Evolutionary conservation across 2,113 vertebrate species (phyloP).

Genomic region (Pelobates fuscus): DNA sequence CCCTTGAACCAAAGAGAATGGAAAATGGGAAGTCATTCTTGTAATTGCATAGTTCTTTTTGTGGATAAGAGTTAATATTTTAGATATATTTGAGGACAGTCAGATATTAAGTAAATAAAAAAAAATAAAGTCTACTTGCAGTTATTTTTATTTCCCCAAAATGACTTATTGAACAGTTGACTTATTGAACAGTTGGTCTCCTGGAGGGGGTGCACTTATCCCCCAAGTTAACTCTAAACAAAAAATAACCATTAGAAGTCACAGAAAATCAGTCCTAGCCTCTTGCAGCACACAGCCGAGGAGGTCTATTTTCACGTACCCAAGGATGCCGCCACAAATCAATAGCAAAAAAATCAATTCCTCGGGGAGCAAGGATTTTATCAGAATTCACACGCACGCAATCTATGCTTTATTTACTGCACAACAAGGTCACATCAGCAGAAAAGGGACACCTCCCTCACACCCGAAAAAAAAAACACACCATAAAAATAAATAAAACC

Average conservation of each 20-base stretch:
- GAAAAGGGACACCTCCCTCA: not conserved
- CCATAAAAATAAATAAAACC: slow-evolving; percentile 14
- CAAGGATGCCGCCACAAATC: slow-evolving; percentile 3
- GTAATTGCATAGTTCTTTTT: no score
- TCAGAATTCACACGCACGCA: slow-evolving; percentile 12
- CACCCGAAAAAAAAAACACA: not conserved
- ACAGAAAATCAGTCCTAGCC: not conserved
- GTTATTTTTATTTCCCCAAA: no score
- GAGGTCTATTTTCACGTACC: slow-evolving; percentile 3
- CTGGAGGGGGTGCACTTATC: not conserved
- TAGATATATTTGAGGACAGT: no score
- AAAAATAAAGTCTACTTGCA: no score
- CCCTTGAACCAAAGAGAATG: no score
- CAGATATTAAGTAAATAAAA: no score
- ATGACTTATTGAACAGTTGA: no score
- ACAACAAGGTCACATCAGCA: slow-evolving; percentile 28
- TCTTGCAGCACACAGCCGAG: not conserved
- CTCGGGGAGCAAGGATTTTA: slow-evolving; percentile 14
- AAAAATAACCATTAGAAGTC: not conserved
- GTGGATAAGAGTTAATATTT: no score
- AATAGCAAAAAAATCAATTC: slow-evolving; percentile 21
- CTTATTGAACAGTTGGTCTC: not conserved
- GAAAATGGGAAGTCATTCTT: no score
- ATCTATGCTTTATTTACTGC: slow-evolving; percentile 21
- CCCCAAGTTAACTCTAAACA: not conserved